phyloP scores from a whole-genome alignment of 2,888 invertebrate genomes.

The Drosophila recens region DNA sequence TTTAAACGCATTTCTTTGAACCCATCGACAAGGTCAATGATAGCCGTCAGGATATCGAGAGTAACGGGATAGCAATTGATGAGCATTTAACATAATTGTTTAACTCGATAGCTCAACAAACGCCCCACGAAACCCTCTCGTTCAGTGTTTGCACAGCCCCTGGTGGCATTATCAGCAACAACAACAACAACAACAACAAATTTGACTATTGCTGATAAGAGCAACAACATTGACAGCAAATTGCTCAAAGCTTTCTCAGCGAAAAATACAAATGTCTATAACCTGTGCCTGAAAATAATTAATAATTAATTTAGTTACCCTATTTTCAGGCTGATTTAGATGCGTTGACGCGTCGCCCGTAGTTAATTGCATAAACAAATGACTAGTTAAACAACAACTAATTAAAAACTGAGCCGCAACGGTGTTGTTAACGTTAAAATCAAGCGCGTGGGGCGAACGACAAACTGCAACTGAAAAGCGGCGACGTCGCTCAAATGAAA shows the following conservation, averaged over 20 bases:
- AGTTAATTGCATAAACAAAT: conserved; percentile 19
- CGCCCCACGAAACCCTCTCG: conserved; percentile 9
- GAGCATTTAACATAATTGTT: conserved; percentile 15
- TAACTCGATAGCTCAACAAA: not conserved
- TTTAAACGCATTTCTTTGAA: conserved; percentile 64
- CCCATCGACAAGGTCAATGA: conserved; percentile 71
- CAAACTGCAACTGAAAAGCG: conserved; percentile 76
- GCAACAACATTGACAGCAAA: conserved; percentile 36
- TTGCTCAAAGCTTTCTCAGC: conserved; percentile 23
- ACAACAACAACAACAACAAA: conserved; percentile 18
- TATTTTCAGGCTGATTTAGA: conserved; percentile 7
- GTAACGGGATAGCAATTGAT: conserved; percentile 50
- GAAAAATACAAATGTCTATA: not conserved
- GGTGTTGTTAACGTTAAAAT: conserved; percentile 24
- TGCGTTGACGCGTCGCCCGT: conserved; percentile 11
- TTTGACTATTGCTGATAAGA: conserved; percentile 49
- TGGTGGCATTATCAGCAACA: conserved; percentile 52
- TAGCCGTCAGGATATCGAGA: conserved; percentile 42
- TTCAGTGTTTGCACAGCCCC: conserved; percentile 7
- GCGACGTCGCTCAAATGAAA: conserved; percentile 50
- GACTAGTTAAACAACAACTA: conserved; percentile 31
- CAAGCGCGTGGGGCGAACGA: conserved; percentile 66
- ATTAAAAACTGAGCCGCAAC: conserved; percentile 16
- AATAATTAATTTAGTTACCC: conserved; percentile 16
- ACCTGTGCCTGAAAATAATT: not conserved